Evolutionary conservation across 2,113 vertebrate species (phyloP).

Genomic region (Sporophila hypoxantha): DNA sequence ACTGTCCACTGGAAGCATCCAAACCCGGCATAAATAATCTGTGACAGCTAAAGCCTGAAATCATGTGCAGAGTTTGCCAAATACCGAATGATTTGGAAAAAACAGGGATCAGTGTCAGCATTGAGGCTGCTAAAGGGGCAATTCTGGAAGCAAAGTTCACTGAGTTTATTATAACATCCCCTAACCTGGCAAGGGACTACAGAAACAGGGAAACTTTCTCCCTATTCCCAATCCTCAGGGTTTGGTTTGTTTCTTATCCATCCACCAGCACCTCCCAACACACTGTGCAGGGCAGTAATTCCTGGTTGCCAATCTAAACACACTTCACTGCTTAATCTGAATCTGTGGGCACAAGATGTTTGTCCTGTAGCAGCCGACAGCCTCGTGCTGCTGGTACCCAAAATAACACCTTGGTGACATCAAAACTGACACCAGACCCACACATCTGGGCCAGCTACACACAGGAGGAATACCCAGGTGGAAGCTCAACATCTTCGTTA

Average conservation of each 20-base stretch:
- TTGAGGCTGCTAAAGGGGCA: conserved; percentile 11
- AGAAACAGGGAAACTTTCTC: neutral
- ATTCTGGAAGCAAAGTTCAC: conserved; percentile 42
- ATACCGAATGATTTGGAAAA: neutral
- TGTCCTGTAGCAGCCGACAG: neutral
- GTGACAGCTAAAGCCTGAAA: conserved; percentile 13
- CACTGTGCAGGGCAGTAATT: neutral
- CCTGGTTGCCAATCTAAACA: neutral
- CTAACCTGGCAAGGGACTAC: neutral
- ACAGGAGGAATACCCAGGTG: neutral
- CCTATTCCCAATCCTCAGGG: neutral
- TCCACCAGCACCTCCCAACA: rapidly evolving
- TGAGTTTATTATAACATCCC: neutral
- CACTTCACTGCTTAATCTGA: neutral
- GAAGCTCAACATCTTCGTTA: neutral
- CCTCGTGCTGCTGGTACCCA: rapidly evolving
- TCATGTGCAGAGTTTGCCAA: neutral
- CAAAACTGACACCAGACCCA: neutral
- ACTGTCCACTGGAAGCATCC: neutral
- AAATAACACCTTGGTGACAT: neutral
- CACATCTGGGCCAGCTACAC: neutral
- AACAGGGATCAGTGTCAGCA: neutral
- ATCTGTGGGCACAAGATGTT: neutral
- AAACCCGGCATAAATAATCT: neutral
- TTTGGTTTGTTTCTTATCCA: neutral